A percentile compares a stretch with the other conserved stretches of the same genome.
These are phyloP conservation scores for Aegithalos caudatus DNA, from an alignment of 2,113 vertebrate species.

Conservation along the genomic window DNA sequence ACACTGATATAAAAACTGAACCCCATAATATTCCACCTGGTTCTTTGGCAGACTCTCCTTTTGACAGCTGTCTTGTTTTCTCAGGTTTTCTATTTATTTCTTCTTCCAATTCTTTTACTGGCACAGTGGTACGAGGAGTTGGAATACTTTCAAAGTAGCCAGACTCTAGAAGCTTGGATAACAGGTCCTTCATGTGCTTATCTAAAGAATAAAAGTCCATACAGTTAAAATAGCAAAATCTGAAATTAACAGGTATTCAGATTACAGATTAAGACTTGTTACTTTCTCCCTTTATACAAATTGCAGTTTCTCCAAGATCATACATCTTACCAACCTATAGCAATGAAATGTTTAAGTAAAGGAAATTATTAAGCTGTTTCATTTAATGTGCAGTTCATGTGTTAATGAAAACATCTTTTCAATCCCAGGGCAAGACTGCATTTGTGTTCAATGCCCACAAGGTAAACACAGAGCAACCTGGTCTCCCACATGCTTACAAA, in stretches of 20 bases:
- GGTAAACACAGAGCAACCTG: not conserved
- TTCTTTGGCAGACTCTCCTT: constrained; percentile 65
- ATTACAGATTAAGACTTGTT: not conserved
- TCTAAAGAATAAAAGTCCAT: constrained; percentile 70
- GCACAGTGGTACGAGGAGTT: constrained; percentile 64
- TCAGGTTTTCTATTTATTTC: constrained; percentile 64
- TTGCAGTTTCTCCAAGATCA: not conserved
- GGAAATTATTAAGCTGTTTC: not conserved
- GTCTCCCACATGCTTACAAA: not conserved
- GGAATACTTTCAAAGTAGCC: constrained; percentile 88
- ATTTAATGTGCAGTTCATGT: not conserved
- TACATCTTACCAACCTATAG: not conserved
- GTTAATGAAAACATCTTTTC: not conserved
- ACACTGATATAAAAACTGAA: not conserved
- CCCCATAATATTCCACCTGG: constrained; percentile 62
- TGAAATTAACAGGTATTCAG: not conserved
- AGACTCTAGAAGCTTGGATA: constrained; percentile 82
- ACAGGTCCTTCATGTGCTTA: constrained; percentile 86
- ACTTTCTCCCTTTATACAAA: not conserved
- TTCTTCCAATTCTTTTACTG: constrained; percentile 60
- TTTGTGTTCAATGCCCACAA: not conserved
- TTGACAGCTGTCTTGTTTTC: constrained; percentile 56
- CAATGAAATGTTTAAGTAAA: not conserved
- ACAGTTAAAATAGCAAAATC: not conserved
- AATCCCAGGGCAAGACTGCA: not conserved